Base-by-base conservation (phyloP, 2,888 invertebrate species). In the Nipponacmea schrenckii region DNA sequence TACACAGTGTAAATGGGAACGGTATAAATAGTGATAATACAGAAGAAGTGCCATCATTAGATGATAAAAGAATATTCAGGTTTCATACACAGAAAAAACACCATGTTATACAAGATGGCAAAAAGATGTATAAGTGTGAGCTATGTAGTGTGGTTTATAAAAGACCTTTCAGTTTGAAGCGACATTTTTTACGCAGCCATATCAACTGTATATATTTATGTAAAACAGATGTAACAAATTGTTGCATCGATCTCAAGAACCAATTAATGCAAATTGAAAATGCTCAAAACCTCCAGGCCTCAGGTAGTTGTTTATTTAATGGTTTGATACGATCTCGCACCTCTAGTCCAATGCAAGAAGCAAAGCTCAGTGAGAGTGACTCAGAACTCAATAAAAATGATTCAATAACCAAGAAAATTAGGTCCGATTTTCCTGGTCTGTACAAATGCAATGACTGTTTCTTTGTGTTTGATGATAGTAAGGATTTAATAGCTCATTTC, bases 111-210 rank as follows among this genome's bases (percentile, higher is more conserved):
- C 69, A 77, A 24, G 70, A 75, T 24, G 90, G 67, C 86, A 90
- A 70, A 90, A 92, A 80, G 86, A 90, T 68, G 88, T 91, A 81
- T 86, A 91, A 79, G 67, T 91, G 91, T 85, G 90, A 91, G 79
- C 87, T 91, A n/a, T 91, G 91, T 81, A 80, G 84, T 2, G 88
- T 89, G 1, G 84, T 88, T 2, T 91, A 91, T 78, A 85, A 89
- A 63, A 89, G 90, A 73, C 87, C 89, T 31, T 90, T 90, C 77
- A 91, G 90, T 77, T 83, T 91, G 14, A 91, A 91, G 74, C 84
- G 91, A 48, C 91, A 91, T 80, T 91, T 90, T 77, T 80, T 91
- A 46, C 85, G 90, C 31, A 88, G 86, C 73, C 91, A 91, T 79
- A 87, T 91, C 50, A 90, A 90, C 78, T 86, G 87, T 74, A 85